phyloP scores from a whole-genome alignment of 2,888 invertebrate genomes.

The Plutella xylostella region DNA sequence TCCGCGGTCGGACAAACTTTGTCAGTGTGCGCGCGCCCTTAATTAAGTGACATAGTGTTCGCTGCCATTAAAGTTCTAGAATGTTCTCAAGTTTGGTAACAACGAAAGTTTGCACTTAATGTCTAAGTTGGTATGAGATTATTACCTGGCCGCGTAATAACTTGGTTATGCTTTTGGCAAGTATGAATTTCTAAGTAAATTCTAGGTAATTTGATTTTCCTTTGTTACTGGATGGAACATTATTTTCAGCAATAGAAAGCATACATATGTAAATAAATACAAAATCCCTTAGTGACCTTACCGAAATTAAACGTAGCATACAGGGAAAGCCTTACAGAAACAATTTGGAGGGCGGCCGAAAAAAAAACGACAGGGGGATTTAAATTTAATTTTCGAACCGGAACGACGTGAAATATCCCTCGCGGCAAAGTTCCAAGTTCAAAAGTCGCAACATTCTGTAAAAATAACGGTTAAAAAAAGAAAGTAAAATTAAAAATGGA shows the following conservation, averaged over 20 bases:
- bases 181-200: no score
- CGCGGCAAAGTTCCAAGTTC: constrained; percentile 50
- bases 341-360: constrained; percentile 58
- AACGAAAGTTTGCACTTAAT: background rate
- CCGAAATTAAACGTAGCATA: constrained; percentile 44
- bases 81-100: background rate
- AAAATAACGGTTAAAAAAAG: constrained; percentile 32
- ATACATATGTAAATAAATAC: constrained; percentile 9
- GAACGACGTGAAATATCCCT: constrained; percentile 60
- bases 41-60: constrained; percentile 21
- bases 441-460: constrained; percentile 39
- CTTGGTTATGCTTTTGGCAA: no score
- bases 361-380: constrained; percentile 51
- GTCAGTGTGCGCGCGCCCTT: constrained; percentile 15
- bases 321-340: constrained; percentile 43
- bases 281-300: constrained; percentile 28
- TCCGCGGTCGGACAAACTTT: constrained; percentile 32
- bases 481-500: constrained; percentile 35
- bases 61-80: background rate
- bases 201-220: no score
- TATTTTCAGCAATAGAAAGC: no score
- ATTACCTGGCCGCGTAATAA: no score
- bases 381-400: constrained; percentile 66
- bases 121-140: background rate
- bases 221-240: no score